Base-by-base conservation (phyloP, 2,113 vertebrate genomes). In the Istiophorus platypterus region DNA sequence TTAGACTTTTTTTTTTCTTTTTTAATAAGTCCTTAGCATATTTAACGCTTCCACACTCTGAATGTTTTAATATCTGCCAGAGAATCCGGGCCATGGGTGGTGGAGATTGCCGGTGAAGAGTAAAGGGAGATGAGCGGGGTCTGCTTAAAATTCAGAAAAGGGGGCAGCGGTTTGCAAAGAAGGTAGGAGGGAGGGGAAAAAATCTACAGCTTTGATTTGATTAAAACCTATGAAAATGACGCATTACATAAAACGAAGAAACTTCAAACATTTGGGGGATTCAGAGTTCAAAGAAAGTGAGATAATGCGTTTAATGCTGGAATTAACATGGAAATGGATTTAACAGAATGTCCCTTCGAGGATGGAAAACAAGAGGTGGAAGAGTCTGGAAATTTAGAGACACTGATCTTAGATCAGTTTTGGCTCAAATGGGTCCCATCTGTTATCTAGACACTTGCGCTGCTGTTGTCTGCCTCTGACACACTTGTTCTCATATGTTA, bases 1-100 rank as follows among this genome's bases (percentile, higher is more conserved):
- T 79, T 64, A 31, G 66, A 74, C 72, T 74, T 84, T 84, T 78
- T 54, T 66, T 56, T 34, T 22, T 37, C 47, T 37, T 49, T 83
- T 77, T 89, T 89, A 91, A 90, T 90, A 92, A 89, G 88, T 93
- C 90, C 87, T 94, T 88, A 92, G 92, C 91, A 89, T 92, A 93
- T 92, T 94, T 93, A 93, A 93, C 89, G 51, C 91, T 89, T 91
- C 81, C 85, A 81, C 81, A 72, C 13, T 70, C 89, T 73, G 78
- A 80, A 76, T 76, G 85, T 82, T 89, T 87, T 88, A 88, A 90
- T 89, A 91, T 89, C 83, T 87, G 67, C 64, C 39, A 14, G 77
- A 72, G 79, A 70, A 83, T 81, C 87, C 79, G 57, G 85, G 84
- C 78, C 84, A 84, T 20, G 88, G 85, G 78, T 75, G 81, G 51